Evolutionary conservation across 2,113 vertebrate species (phyloP), one percentile per base, ranked within the genome.

Genomic region (Neogale vison): DNA sequence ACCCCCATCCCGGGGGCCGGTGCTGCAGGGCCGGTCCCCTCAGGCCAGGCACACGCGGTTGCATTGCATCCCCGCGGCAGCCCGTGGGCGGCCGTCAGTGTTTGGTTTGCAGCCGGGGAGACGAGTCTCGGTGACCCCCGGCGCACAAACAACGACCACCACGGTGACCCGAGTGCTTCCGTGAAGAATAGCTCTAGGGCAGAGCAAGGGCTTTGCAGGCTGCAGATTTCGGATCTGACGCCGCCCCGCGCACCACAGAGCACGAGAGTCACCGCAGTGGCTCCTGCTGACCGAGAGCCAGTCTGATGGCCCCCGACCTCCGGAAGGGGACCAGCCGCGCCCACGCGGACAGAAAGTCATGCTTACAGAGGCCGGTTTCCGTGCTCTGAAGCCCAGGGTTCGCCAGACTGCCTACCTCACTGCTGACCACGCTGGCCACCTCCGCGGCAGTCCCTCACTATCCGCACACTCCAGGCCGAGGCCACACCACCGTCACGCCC

Each of bases 1-100:
- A 0, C 4, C 42, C 3, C 24, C 65, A 2, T 36, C 55, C 74
- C 52, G 24, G 7, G 74, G 0, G 2, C n/a, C 7, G 9, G 36
- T 17, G 0, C 67, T 0, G 0, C 24, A 8, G 1, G 6, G 31
- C 0, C n/a, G 0, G 5, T 9, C 1, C 6, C 57, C 6, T 23
- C 42, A 50, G 90, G 23, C 71, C 6, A 0, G 0, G 8, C 3
- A 26, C 7, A 2, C 6, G 0, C 34, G 34, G 24, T 63, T 47
- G 20, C 3, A 21, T 31, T 55, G 26, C 18, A 29, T n/a, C 23
- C 39, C 34, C 34, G 3, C 2, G 4, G 2, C 59, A 72, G n/a
- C 61, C 69, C 79, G 23, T 11, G 61, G 55, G 39, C 12, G 7
- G 13, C 20, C 7, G 7, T 65, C 31, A 2, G 55, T 24, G 12